Percentiles rank a stretch among this genome's conserved stretches.
These are phyloP conservation scores for Ciconia boyciana DNA, from an alignment of 2,113 vertebrate genomes.

Conservation along the genomic window DNA sequence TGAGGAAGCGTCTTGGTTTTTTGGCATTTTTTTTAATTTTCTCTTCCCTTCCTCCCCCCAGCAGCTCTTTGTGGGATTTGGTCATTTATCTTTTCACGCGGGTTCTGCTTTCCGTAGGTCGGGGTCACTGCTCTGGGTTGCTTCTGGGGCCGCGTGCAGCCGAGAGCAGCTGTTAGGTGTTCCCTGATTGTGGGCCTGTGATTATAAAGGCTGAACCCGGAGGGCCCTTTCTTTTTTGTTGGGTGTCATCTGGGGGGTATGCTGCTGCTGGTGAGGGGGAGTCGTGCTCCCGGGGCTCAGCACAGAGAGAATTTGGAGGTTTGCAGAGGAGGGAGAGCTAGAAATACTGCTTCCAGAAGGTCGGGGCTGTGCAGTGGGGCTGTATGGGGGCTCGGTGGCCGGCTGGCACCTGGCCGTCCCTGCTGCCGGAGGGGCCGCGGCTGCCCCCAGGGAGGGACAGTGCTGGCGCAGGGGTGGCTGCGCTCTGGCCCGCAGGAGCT, in stretches of 20 bases:
- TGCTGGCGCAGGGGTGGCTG: rapidly evolving
- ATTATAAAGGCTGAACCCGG: background rate
- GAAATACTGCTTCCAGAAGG: background rate
- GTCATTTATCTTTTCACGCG: rapidly evolving
- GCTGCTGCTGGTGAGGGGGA: background rate
- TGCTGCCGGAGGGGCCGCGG: background rate
- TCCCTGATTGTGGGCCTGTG: background rate
- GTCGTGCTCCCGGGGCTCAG: rapidly evolving
- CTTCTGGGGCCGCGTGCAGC: background rate
- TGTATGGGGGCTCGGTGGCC: background rate
- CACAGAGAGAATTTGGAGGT: too few species aligned
- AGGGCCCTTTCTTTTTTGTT: rapidly evolving
- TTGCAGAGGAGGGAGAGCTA: background rate
- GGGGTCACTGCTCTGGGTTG: background rate
- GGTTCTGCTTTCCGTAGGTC: background rate
- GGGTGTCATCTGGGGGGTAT: rapidly evolving
- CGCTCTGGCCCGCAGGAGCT: background rate
- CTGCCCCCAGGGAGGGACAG: rapidly evolving
- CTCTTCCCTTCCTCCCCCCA: background rate
- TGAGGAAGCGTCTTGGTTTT: background rate
- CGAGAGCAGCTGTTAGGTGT: background rate
- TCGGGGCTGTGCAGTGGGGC: rapidly evolving
- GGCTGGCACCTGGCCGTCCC: background rate
- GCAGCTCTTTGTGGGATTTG: background rate
- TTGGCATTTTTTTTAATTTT: background rate